Base-by-base conservation (phyloP, 2,113 vertebrate genomes). In the Paramormyrops kingsleyae region DNA sequence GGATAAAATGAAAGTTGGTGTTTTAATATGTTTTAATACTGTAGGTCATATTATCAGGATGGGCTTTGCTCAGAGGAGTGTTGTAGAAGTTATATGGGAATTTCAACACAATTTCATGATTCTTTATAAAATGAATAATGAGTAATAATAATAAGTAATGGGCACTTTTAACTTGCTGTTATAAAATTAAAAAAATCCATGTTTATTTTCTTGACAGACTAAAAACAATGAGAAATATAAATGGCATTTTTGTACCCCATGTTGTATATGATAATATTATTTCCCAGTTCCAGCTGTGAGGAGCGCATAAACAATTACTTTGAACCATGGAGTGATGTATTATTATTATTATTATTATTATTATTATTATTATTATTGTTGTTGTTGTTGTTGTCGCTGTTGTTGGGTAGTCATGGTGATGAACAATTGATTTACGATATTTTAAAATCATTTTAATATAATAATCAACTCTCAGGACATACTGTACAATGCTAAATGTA, bases 21-120 rank as follows among this genome's bases (percentile, higher is more conserved):
- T 88, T 88, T 88, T 88, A 44, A 88, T 88, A 66, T 44, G 59
- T 31, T 66, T 70, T 80, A 70, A 88, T 74, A 70, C 46, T 42
- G 59, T 74, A 19, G 44, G 88, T 77, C 15, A 88, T 49, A 49
- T 80, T 80, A 80, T 35, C 74, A 80, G 13, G 74, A 80, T 19
- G 74, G 4, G 17, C 39, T 35, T 44, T 27, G 59, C 88, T 74
- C 42, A 74, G 59, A 88, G 62, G 62, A 50, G 62, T 62, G 31
- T 47, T 62, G 52, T 53, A 19, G 87, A 42, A 88, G 62, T 70
- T 70, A n/a, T 70, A 50, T 74, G 87, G 19, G 19, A 84, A 21
- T 47, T 84, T 44, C 39, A 24, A 46, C 8, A n/a, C 24, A 46
- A 84, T 47, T 46, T 46, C 17, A 84, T 6, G 74, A 39, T 80